These are phyloP conservation scores for Enteromius trimaculatus DNA, from an alignment of 2,797 vertebrate species.

Conservation along the genomic window DNA sequence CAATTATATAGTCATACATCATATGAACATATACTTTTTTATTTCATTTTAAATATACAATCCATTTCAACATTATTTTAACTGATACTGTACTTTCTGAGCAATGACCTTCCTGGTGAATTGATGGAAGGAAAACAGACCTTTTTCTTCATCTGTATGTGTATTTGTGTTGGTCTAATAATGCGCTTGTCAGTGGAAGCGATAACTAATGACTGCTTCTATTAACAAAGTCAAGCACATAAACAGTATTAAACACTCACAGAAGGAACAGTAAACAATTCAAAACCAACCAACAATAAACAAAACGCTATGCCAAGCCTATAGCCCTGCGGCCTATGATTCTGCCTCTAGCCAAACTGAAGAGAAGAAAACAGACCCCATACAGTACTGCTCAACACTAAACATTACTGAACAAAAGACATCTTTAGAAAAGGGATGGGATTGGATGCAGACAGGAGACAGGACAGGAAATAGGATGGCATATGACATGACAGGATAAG, in stretches of 20 bases:
- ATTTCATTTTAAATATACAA: neutral
- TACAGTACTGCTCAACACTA: neutral
- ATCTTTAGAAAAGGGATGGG: neutral
- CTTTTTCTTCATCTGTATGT: neutral
- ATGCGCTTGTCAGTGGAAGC: constrained; percentile 17
- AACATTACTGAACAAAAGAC: neutral
- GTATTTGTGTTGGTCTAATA: neutral
- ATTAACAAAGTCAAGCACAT: constrained; percentile 42
- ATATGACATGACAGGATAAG: neutral
- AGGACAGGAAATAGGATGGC: neutral
- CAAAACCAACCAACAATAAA: constrained; percentile 21
- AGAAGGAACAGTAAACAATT: constrained; percentile 32
- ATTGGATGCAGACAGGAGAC: neutral
- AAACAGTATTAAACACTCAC: constrained; percentile 40
- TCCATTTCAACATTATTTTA: neutral
- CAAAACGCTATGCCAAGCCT: constrained; percentile 15
- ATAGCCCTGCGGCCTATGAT: neutral
- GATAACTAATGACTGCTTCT: constrained; percentile 45
- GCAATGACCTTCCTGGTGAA: neutral
- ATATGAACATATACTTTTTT: neutral
- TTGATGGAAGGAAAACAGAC: neutral
- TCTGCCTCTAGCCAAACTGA: constrained; percentile 16
- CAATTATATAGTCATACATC: constrained; percentile 1
- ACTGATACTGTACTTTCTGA: neutral
- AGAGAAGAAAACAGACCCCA: constrained; percentile 1